phyloP scores from a whole-genome alignment of 2,888 invertebrate species.

The Leucophenga maculata region DNA sequence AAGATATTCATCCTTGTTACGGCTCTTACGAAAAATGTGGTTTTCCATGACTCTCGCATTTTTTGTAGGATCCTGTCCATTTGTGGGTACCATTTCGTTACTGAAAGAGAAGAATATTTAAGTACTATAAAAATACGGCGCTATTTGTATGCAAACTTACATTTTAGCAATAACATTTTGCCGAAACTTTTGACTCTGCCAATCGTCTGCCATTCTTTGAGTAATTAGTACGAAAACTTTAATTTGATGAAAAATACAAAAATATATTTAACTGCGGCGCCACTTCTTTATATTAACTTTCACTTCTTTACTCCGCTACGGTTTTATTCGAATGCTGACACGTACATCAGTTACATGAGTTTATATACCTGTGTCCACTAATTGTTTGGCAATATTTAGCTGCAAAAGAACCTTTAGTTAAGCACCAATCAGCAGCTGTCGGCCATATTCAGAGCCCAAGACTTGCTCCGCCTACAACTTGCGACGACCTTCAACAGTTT shows the following conservation, averaged over 20 bases:
- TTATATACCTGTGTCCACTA: too few relatives aligned
- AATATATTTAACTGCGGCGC: too few relatives aligned
- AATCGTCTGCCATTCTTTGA: constrained; percentile 71
- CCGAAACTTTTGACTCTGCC: constrained; percentile 85
- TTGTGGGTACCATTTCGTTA: constrained; percentile 89
- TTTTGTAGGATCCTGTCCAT: constrained; percentile 83
- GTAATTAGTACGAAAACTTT: constrained; percentile 4
- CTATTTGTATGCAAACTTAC: constrained; percentile 74
- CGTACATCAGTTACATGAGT: too few relatives aligned
- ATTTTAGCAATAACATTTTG: constrained; percentile 91
- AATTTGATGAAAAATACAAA: too few relatives aligned
- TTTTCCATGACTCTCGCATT: constrained; percentile 95
- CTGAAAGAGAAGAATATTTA: constrained; percentile 73
- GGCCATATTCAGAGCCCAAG: constrained; percentile 53
- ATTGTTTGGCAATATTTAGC: too few relatives aligned
- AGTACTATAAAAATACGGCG: neutral
- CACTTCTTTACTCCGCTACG: too few relatives aligned
- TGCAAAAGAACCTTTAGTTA: too few relatives aligned
- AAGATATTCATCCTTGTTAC: constrained; percentile 90
- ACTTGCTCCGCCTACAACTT: constrained; percentile 59
- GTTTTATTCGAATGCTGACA: too few relatives aligned
- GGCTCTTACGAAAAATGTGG: constrained; percentile 93
- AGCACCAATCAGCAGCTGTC: too few relatives aligned
- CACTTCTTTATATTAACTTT: too few relatives aligned
- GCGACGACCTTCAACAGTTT: constrained; percentile 39